These are phyloP conservation scores for Sinocyclocheilus rhinocerous DNA, from an alignment of 2,113 vertebrate species.

Conservation along the genomic window DNA sequence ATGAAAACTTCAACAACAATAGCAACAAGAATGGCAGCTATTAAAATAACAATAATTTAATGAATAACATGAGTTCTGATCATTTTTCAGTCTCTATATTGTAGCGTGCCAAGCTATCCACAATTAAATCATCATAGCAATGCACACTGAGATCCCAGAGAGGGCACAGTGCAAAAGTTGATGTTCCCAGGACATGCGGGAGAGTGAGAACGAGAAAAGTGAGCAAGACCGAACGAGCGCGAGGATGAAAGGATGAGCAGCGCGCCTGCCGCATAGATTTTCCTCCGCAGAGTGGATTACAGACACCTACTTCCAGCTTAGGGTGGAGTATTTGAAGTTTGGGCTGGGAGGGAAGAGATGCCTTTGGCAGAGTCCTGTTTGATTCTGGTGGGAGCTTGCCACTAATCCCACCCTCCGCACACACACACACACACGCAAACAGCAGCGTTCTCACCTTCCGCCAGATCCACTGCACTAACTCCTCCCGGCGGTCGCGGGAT, in stretches of 20 bases:
- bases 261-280: slow-evolving; percentile 83
- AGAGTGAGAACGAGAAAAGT: slow-evolving; percentile 42
- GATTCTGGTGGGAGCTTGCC: slow-evolving; percentile 84
- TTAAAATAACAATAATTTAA: not conserved
- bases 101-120: not conserved
- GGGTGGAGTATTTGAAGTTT: slow-evolving; percentile 83
- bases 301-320: slow-evolving; percentile 84
- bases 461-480: slow-evolving; percentile 88
- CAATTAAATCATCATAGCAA: slow-evolving; percentile 77
- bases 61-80: not conserved
- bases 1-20: not conserved
- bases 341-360: slow-evolving; percentile 81
- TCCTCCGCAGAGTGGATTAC: slow-evolving; percentile 83
- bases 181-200: slow-evolving; percentile 79
- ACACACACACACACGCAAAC: slow-evolving; percentile 38
- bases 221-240: slow-evolving; percentile 72
- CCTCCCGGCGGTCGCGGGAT: slow-evolving; percentile 77
- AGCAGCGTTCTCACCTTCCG: slow-evolving; percentile 87
- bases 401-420: slow-evolving; percentile 83
- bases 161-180: slow-evolving; percentile 81
- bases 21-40: not conserved
- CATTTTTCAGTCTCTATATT: not conserved
- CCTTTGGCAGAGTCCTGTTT: slow-evolving; percentile 90
- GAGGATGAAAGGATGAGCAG: slow-evolving; percentile 79
- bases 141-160: slow-evolving; percentile 68